Evolutionary conservation across 2,888 invertebrate genomes (phyloP), one percentile per base, ranked within the genome.

Genomic region (Drosophila infuscata): DNA sequence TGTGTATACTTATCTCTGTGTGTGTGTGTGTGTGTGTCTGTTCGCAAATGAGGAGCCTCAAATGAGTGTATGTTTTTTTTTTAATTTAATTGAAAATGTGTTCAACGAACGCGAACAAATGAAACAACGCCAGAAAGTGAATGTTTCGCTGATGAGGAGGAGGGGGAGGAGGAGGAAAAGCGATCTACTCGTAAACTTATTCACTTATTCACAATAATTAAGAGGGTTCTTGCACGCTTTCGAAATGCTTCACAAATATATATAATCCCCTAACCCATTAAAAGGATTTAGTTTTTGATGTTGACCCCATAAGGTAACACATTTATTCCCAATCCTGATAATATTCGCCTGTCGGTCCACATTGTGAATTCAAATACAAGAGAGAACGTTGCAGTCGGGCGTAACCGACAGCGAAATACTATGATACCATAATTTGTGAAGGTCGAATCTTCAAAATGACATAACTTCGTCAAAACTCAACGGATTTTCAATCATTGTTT

Each of bases 21-120:
- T 56, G 25, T 53, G 30, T 56, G 25, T 53, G 30, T 62, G 46
- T 49, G 36, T 17, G 48, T 32, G 29, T 58, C 3, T 36, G 29
- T n/a, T 11, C 7, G 7, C 20, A 15, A 33, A 38, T n/a, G 17
- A 43, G 29, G 54, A 46, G 59, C 46, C 65, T 69, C 56, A 81
- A 71, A 59, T 69, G 72, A 61, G 72, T 75, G 73, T 70, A 79
- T 82, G 25, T 25, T 38, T 72, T 74, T 72, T 74, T 82, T 83
- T 83, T 58, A 62, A 67, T 70, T 81, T 87, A 84, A 85, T 85
- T 85, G 84, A 84, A 87, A 85, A 78, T 87, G 80, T 78, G 70
- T 77, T 79, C 84, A 77, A 43, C 77, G 70, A 80, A 74, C 68
- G 73, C 65, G 61, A 81, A 79, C 74, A 86, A 84, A 60, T 53